These are phyloP conservation scores for Lepidocyrtoides sp. DNA, from an alignment of 2,888 invertebrate species.

Conservation along the genomic window DNA sequence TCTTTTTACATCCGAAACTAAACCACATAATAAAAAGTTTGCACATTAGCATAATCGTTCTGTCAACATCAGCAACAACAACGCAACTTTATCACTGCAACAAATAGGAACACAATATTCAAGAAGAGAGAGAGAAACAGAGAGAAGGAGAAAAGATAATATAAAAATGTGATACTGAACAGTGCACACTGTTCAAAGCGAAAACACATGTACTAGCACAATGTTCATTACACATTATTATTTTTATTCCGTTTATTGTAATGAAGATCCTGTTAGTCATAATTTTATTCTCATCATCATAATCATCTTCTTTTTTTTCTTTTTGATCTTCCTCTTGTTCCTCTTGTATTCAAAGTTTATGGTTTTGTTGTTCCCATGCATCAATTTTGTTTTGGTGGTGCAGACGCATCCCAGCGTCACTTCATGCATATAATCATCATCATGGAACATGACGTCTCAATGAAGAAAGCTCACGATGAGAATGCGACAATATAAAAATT, in stretches of 20 bases:
- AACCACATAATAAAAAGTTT: constrained; percentile 60
- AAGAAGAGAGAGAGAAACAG: constrained; percentile 7
- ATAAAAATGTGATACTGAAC: neutral
- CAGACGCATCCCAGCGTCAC: neutral
- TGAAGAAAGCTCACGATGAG: constrained; percentile 54
- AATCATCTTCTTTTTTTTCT: neutral
- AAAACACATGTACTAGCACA: constrained; percentile 37
- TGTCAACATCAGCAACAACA: constrained; percentile 55
- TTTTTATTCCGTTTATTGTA: constrained; percentile 53
- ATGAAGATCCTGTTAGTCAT: constrained; percentile 75
- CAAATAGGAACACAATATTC: constrained; percentile 13
- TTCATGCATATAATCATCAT: constrained; percentile 45
- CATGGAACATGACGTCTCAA: constrained; percentile 70
- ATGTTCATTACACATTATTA: constrained; percentile 46
- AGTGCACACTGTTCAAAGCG: too few species aligned
- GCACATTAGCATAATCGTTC: constrained; percentile 71
- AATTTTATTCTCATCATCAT: constrained; percentile 53
- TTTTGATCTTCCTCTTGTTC: constrained; percentile 4
- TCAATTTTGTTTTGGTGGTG: constrained; percentile 52
- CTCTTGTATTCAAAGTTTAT: neutral
- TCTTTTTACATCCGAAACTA: constrained; percentile 39
- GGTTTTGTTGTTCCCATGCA: constrained; percentile 3
- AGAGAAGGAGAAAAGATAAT: neutral
- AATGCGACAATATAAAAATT: neutral
- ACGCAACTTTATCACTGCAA: constrained; percentile 32